Conservation (phyloP, 2,888 invertebrate genomes). For the Timandra comae region DNA sequence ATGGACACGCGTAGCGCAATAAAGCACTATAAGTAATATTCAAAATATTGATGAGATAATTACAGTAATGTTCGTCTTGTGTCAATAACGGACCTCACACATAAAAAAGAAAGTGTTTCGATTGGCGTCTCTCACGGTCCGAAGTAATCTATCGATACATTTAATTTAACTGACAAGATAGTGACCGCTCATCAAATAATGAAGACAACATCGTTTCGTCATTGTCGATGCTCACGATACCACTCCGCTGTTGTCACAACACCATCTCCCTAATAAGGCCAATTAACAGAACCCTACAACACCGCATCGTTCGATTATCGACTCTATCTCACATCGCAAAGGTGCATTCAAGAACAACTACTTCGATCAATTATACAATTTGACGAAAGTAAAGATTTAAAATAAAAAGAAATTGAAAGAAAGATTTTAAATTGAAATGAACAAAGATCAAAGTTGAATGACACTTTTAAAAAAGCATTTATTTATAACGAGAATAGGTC, state of each 20-base stretch:
- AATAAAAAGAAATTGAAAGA: conserved; percentile 57
- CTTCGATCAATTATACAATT: conserved; percentile 30
- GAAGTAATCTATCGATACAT: conserved; percentile 75
- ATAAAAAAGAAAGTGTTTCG: conserved; percentile 60
- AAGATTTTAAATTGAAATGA: conserved; percentile 51
- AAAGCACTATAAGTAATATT: conserved; percentile 27
- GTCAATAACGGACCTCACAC: conserved; percentile 62
- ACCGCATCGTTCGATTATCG: conserved; percentile 40
- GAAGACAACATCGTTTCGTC: conserved; percentile 77
- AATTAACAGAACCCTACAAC: conserved; percentile 65
- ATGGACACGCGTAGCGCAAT: conserved; percentile 24
- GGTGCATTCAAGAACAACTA: conserved; percentile 31
- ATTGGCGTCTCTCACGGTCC: conserved; percentile 68
- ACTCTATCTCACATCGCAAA: conserved; percentile 43
- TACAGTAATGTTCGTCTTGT: conserved; percentile 46
- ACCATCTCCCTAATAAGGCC: conserved; percentile 75
- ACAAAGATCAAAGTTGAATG: conserved; percentile 75
- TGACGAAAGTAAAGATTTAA: conserved; percentile 44
- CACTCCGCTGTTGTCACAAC: conserved; percentile 75
- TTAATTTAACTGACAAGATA: conserved; percentile 76
- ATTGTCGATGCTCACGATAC: conserved; percentile 76
- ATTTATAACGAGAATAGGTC: conserved; percentile 44
- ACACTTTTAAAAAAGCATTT: conserved; percentile 45
- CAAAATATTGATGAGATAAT: conserved; percentile 45
- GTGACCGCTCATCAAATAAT: conserved; percentile 76